Conservation (phyloP, 2,797 vertebrate species). For the Bradypodion pumilum region DNA sequence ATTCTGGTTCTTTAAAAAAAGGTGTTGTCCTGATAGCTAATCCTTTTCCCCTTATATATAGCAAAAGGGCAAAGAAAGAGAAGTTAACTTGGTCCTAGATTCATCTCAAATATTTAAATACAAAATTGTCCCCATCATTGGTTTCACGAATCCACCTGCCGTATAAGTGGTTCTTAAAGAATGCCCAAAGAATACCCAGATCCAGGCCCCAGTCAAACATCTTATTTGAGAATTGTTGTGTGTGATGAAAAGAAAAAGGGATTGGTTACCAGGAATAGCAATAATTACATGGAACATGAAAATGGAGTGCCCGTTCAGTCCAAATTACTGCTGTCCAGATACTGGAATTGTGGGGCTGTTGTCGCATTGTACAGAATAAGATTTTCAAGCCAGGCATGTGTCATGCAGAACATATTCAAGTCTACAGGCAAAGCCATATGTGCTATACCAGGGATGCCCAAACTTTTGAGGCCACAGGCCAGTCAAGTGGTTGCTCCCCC, state of each 20-base stretch:
- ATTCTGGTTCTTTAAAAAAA: background rate
- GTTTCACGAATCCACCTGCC: slow-evolving; percentile 19
- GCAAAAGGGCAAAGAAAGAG: too few relatives aligned
- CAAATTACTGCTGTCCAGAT: background rate
- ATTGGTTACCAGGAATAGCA: background rate
- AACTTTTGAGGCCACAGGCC: too few relatives aligned
- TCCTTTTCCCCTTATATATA: too few relatives aligned
- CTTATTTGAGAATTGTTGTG: background rate
- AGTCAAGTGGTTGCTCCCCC: too few relatives aligned
- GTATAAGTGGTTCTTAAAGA: background rate
- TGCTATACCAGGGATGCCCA: background rate
- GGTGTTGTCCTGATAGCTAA: background rate
- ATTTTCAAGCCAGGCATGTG: background rate
- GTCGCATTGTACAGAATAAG: background rate
- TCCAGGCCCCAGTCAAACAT: background rate
- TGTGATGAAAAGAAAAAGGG: background rate
- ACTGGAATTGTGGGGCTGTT: background rate
- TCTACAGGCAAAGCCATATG: background rate
- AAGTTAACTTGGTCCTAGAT: too few relatives aligned
- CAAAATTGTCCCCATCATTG: background rate
- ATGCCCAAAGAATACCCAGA: background rate
- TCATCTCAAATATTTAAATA: too few relatives aligned
- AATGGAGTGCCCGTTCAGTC: too few relatives aligned
- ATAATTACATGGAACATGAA: background rate
- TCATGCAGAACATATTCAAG: slow-evolving; percentile 3